Evolutionary conservation across 2,888 invertebrate species (phyloP).

Genomic region (Eumerus sabulonum): DNA sequence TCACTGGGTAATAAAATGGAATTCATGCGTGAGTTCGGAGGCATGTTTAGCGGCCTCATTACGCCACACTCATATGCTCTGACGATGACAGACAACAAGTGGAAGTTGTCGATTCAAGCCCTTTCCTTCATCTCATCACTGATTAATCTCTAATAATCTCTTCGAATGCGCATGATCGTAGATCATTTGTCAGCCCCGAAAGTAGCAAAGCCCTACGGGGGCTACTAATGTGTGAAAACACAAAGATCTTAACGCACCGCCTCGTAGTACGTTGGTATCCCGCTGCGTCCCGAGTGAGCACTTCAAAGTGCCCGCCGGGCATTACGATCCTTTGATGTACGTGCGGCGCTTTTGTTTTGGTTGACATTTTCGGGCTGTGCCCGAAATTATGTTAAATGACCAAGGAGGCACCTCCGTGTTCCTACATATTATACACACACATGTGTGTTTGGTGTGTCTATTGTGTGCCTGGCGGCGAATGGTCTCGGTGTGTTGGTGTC

Average conservation of each 20-base stretch:
- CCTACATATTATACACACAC: too few species aligned
- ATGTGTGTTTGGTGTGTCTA: conserved; percentile 33
- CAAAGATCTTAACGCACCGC: conserved; percentile 60
- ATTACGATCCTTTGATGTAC: conserved; percentile 77
- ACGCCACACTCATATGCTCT: conserved; percentile 51
- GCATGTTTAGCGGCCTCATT: conserved; percentile 50
- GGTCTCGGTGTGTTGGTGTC: conserved; percentile 20
- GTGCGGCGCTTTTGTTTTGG: conserved; percentile 78
- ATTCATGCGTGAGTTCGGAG: conserved; percentile 50
- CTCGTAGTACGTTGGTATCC: conserved; percentile 42
- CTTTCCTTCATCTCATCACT: not conserved
- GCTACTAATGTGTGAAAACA: conserved; percentile 67
- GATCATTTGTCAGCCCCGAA: conserved; percentile 53
- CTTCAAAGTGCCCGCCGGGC: conserved; percentile 77
- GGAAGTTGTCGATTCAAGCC: too few species aligned
- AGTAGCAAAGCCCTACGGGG: conserved; percentile 35
- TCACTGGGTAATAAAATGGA: conserved; percentile 57
- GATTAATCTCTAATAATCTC: conserved; percentile 37
- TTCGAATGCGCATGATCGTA: conserved; percentile 3
- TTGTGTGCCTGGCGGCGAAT: conserved; percentile 41
- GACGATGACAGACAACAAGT: conserved; percentile 1
- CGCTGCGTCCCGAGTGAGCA: conserved; percentile 69
- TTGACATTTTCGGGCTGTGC: conserved; percentile 77
- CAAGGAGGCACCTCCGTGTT: conserved; percentile 4
- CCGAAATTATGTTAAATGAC: conserved; percentile 67